Base-by-base conservation (phyloP, 2,888 invertebrate species). In the Chloroclystis v-ata region DNA sequence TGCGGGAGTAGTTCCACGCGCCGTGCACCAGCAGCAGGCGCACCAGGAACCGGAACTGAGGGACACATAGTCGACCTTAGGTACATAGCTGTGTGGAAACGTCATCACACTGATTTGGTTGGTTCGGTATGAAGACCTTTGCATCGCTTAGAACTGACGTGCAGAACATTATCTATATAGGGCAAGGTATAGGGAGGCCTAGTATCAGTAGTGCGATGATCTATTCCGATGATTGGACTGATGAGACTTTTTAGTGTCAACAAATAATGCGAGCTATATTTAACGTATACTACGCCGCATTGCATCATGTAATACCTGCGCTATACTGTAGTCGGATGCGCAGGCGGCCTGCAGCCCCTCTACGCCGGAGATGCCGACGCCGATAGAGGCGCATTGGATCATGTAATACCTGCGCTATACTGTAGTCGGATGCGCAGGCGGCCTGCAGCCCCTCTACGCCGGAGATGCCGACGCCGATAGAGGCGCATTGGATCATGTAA, bases 291-390 rank as follows among this genome's bases (percentile, higher is more conserved):
- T n/a, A n/a, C n/a, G 1, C 99, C 99, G 70, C 98, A 97, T 79
- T 96, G 96, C 58, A 98, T 98, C 98, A 98, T 98, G 20, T 3
- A 3, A 6, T 24, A 43, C 92, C 90, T 93, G 95, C 42, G 97
- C 99, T 69, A 99, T 98, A 60, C 99, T 96, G 87, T 99, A 99
- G 84, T 99, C 99, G 20, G 98, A 98, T 26, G 99, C 98, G 80
- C 98, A 98, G 3, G 98, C 97, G 4, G 99, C 99, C 89, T 99
- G 99, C 63, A 99, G 89, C n/a, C 99, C 99, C 87, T 99, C 99
- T 9, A 96, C 95, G 30, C 99, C 99, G 30, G 97, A 97, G 73
- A 99, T 99, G 60, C 94, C 99, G 49, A 99, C 95, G 43, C 20
- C 20, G 20, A 20, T 5, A 5, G 20, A 20, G 1, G 99, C 99